These are phyloP conservation scores for Arizona elegans DNA, from an alignment of 2,113 vertebrate species.

Conservation along the genomic window DNA sequence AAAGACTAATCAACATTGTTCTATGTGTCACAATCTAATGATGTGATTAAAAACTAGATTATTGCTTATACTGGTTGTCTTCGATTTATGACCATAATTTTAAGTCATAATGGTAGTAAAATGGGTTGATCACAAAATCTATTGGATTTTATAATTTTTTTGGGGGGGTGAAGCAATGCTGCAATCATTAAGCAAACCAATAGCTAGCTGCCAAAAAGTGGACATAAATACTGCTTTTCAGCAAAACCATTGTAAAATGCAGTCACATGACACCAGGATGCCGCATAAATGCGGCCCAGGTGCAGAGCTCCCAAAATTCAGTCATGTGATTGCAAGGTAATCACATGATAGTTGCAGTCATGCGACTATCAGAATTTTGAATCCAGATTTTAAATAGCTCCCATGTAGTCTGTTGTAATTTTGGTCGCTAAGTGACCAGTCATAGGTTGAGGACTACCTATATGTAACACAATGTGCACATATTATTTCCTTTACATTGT, in stretches of 20 bases:
- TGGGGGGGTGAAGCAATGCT: background rate
- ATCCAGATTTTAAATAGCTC: background rate
- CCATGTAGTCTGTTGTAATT: background rate
- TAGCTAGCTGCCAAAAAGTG: background rate
- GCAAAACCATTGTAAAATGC: background rate
- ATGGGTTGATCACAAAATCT: background rate
- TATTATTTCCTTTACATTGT: background rate
- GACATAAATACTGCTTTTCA: background rate
- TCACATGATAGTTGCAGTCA: too few relatives aligned
- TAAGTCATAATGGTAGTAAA: background rate
- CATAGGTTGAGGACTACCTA: background rate
- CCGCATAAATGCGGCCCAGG: background rate
- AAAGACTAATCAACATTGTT: background rate
- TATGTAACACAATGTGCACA: background rate
- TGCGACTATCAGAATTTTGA: background rate
- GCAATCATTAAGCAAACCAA: background rate
- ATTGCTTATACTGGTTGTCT: background rate
- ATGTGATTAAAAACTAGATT: background rate
- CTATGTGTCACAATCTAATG: background rate
- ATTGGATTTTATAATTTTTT: background rate
- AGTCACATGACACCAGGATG: background rate
- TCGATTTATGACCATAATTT: background rate
- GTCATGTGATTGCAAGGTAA: background rate
- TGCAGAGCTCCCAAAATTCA: background rate
- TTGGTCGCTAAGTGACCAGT: background rate